phyloP scores from a whole-genome alignment of 2,888 invertebrate genomes.

The Nasonia oneida region DNA sequence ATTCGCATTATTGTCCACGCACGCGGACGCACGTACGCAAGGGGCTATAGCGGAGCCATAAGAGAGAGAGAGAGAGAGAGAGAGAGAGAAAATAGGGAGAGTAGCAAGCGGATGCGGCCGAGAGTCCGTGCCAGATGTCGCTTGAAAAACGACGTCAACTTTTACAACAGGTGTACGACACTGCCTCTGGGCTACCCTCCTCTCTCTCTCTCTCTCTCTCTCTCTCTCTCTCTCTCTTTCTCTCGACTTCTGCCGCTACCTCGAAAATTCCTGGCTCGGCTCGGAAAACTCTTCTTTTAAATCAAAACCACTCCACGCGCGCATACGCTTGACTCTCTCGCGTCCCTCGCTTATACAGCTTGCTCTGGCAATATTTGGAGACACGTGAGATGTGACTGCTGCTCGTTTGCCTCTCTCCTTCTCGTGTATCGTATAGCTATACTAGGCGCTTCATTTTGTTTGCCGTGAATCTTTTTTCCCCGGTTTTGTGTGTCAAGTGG shows the following conservation, averaged over 20 bases:
- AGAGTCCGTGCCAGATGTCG: slow-evolving; percentile 62
- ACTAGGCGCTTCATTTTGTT: neutral
- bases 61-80: neutral
- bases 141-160: slow-evolving; percentile 64
- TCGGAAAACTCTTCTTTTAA: slow-evolving; percentile 59
- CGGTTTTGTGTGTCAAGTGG: neutral
- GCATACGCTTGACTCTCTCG: slow-evolving; percentile 22
- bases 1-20: slow-evolving; percentile 2
- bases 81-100: neutral
- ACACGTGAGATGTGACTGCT: slow-evolving; percentile 9
- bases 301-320: slow-evolving; percentile 57
- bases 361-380: slow-evolving; percentile 36
- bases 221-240: neutral
- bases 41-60: neutral
- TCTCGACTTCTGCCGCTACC: neutral
- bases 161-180: slow-evolving; percentile 64
- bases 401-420: neutral
- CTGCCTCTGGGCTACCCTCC: slow-evolving; percentile 31
- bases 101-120: neutral
- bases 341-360: neutral
- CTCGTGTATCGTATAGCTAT: neutral
- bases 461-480: neutral
- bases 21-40: slow-evolving; percentile 1
- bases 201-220: neutral
- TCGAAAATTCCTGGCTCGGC: slow-evolving; percentile 47